Base-by-base conservation (phyloP, 2,888 invertebrate species). In the Limenitis camilla region DNA sequence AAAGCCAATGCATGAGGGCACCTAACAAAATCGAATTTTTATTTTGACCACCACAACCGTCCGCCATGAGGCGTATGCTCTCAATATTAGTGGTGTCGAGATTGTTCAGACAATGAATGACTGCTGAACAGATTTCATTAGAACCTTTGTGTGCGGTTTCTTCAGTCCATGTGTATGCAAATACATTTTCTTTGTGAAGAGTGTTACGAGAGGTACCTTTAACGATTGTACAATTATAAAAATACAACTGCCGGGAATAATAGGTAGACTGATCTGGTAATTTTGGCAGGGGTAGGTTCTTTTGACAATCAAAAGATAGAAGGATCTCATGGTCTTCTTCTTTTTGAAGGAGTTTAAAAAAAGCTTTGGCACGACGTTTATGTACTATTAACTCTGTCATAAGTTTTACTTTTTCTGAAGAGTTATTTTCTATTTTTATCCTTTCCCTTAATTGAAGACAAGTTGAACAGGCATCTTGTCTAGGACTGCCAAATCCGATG, bases 401-500 rank as follows among this genome's bases (percentile, higher is more conserved):
- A 33, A 33, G 33, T 33, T 33, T 33, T 33, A 33, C 33, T 33
- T 33, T 33, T 4, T 33, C 33, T 33, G 33, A 5, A 9, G 33
- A 7, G n/a, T 33, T 33, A 7, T 33, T 33, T 33, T 33, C 33
- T 33, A 33, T 5, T 33, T 33, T 33, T 33, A 33, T 33, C n/a
- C 33, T 33, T 33, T 33, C 6, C 7, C n/a, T 33, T 47, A 49
- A 33, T 49, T 49, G 45, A 30, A 55, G 42, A 31, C 52, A 52
- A 4, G 41, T 47, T 10, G 52, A 52, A 47, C 47, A 52, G 36
- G 47, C 52, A 38, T 52, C 42, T 28, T 47, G 41, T 31, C 47
- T 40, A 31, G 47, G 47, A 31, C 46, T 52, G 5, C 47, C 42
- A 47, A 52, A 52, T 46, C 47, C 47, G 31, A 52, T 47, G 35